Base-by-base conservation (phyloP, 2,797 vertebrate genomes). In the Liparis tanakae region DNA sequence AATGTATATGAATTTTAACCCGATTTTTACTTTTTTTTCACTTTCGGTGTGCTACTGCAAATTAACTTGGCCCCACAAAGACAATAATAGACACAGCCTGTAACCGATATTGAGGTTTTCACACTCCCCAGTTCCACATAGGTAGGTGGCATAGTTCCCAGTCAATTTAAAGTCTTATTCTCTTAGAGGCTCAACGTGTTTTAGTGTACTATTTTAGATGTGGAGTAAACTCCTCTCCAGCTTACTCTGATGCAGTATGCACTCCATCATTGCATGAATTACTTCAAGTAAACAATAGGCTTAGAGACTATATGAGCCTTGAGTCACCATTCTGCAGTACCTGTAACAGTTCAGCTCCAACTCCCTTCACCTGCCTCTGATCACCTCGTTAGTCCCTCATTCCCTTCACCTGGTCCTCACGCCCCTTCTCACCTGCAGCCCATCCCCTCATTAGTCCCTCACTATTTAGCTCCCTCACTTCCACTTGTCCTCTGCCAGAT, bases 111-210 rank as follows among this genome's bases (percentile, higher is more conserved):
- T 53, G 41, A 60, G 14, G 50, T 53, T 53, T 50, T 37, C 50
- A 48, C 34, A 51, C 56, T 62, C 7, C 56, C 15, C 14, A 64
- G 43, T 54, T 51, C 44, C 14, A n/a, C 10, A 44, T 33, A 66
- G 20, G 70, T 55, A 51, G 50, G 67, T 58, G 67, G 48, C 74
- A 58, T 33, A 10, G 41, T 33, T 55, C 41, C 66, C 65, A 68
- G 37, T 60, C 14, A 5, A 36, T 20, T 62, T 25, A n/a, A 44
- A 58, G 17, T 46, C 15, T 36, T n/a, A 10, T 36, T 57, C 18
- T 64, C 14, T 71, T 4, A 34, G 12, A 30, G 30, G 25, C n/a
- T 46, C 18, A 20, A 10, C 12, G 37, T 12, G 20, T 33, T 69
- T 17, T 5, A 67, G 37, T 66, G 15, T 43, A 14, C 65, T 48